Evolutionary conservation across 1,140 invertebrate genomes (phyloP).

Genomic region (Macrocentrus cingulum): DNA sequence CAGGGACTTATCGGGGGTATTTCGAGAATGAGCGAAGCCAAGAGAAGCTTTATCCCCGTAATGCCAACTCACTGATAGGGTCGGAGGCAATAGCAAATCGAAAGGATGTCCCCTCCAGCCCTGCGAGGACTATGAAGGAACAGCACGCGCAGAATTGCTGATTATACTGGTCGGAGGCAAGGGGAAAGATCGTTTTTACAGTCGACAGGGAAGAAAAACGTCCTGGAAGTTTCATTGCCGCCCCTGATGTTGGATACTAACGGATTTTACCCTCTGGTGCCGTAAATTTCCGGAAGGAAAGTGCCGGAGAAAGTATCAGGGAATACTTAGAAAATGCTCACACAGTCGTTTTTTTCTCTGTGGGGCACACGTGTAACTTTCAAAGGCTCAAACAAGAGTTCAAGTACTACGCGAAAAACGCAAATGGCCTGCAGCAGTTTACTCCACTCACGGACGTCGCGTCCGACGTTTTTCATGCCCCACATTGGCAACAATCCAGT

Average conservation of each 20-base stretch:
- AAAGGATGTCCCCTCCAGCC: no score
- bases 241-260: neutral
- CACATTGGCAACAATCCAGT: slow-evolving; percentile 21
- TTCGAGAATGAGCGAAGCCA: no score
- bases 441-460: neutral
- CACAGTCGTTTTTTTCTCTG: slow-evolving; percentile 1
- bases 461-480: slow-evolving; percentile 16
- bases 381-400: slow-evolving; percentile 20
- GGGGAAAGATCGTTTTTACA: slow-evolving; percentile 24
- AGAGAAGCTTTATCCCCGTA: slow-evolving; percentile 11
- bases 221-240: slow-evolving; percentile 1
- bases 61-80: slow-evolving; percentile 1
- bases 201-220: slow-evolving; percentile 17
- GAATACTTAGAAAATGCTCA: slow-evolving; percentile 20
- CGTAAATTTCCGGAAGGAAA: slow-evolving; percentile 28
- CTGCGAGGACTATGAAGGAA: slow-evolving; percentile 14
- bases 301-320: slow-evolving; percentile 19
- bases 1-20: no score
- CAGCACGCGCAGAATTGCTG: slow-evolving; percentile 25
- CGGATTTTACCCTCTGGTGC: neutral
- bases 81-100: no score
- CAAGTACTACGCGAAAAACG: slow-evolving; percentile 25
- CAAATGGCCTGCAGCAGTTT: slow-evolving; percentile 30
- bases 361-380: slow-evolving; percentile 20
- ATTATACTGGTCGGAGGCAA: slow-evolving; percentile 14